A percentile compares a stretch with the other conserved stretches of the same genome.
These are phyloP conservation scores for Chunga burmeisteri DNA, from an alignment of 2,113 vertebrate genomes.

Conservation along the genomic window DNA sequence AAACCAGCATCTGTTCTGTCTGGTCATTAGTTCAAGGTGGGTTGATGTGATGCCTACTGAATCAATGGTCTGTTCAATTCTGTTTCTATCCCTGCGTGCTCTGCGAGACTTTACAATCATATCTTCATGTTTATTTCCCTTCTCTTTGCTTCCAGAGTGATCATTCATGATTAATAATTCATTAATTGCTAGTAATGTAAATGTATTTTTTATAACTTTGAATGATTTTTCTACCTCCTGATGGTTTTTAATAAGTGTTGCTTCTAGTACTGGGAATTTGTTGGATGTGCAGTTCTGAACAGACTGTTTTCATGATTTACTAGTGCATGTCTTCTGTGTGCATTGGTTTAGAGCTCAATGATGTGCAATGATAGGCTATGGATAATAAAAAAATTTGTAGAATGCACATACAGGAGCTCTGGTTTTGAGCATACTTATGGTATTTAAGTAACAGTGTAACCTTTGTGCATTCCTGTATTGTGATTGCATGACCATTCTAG, in stretches of 20 bases:
- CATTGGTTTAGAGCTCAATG: not conserved
- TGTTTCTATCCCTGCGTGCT: not conserved
- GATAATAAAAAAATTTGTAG: not conserved
- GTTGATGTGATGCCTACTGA: not conserved
- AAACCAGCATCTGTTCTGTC: not conserved
- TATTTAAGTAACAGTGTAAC: not conserved
- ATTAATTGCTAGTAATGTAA: not conserved
- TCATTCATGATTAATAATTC: not conserved
- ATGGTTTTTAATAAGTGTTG: not conserved
- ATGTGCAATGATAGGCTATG: not conserved
- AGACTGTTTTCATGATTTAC: not conserved
- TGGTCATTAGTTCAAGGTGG: not conserved
- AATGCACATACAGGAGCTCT: not conserved
- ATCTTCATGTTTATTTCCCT: not conserved
- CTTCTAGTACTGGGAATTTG: not conserved
- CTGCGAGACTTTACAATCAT: not conserved
- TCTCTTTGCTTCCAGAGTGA: not conserved
- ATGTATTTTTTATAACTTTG: not conserved
- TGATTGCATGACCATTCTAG: not conserved
- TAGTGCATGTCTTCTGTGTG: not conserved
- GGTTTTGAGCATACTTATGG: not conserved
- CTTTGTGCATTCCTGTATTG: not conserved
- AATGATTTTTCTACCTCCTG: not conserved
- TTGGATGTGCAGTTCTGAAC: not conserved
- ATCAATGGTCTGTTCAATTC: not conserved